Base-by-base conservation (phyloP, 2,113 vertebrate genomes). In the Pterocles gutturalis region DNA sequence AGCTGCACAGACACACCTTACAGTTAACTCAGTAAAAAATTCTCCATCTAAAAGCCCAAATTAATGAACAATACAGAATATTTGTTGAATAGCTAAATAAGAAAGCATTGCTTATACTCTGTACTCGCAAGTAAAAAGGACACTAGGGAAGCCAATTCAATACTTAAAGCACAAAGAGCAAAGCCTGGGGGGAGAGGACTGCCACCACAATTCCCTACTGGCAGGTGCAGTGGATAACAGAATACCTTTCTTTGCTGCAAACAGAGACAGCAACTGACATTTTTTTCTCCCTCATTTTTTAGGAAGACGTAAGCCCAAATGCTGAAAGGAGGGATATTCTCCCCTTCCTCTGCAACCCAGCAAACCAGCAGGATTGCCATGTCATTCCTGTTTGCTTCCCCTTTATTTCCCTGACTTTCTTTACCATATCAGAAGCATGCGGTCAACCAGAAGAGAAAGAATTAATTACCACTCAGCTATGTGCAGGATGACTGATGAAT, bases 391-490 rank as follows among this genome's bases (percentile, higher is more conserved):
- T 66, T 81, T 92, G 17, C 60, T 71, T 58, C 25, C 10, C 33
- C 8, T 2, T 49, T 53, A 33, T 55, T n/a, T 17, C 25, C 45
- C 46, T 17, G 24, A 45, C 12, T 34, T 46, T 61, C 18, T 57
- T 79, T 36, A 41, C 25, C 7, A 1, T 28, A 71, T 55, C 77
- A 71, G 87, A 13, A 87, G 12, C 58, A n/a, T 25, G 54, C 57
- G 88, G 75, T 76, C 61, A 90, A 90, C 61, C 75, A 93, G 80
- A 81, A 66, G 11, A 94, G 48, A 84, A 83, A 84, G 77, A 95
- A 95, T 82, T 91, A 84, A 95, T 81, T 84, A 96, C 36, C 57
- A 49, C 76, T 77, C 70, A 60, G 41, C 76, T 87, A 31, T 16
- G 33, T 45, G 15, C 45, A 31, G 48, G 57, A 72, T 65, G 48